A percentile compares a stretch with the other conserved stretches of the same genome.
Conservation (phyloP, 2,797 vertebrate genomes). For the Molossus alvarezi region DNA sequence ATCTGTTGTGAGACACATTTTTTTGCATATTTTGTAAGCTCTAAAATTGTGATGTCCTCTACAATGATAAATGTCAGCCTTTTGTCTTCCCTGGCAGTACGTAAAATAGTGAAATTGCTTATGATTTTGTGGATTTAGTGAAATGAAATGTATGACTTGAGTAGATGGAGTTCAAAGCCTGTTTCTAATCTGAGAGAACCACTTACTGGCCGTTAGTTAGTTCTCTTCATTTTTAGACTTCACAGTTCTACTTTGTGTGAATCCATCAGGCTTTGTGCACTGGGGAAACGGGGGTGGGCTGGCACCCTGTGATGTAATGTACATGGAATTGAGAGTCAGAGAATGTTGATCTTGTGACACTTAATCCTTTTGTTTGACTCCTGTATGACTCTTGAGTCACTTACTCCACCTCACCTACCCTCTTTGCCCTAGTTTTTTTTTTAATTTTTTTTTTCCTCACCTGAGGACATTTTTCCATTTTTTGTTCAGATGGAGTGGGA, state of each 20-base stretch:
- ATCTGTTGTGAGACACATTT: background rate
- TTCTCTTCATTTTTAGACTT: background rate
- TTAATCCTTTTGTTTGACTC: background rate
- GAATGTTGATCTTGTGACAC: background rate
- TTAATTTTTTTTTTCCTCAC: too few species aligned
- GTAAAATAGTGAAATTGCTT: slow-evolving; percentile 10
- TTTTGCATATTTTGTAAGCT: background rate
- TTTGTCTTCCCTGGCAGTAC: background rate
- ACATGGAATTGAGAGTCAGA: slow-evolving; percentile 13
- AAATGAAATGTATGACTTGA: background rate
- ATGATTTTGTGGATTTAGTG: background rate
- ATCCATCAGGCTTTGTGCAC: background rate
- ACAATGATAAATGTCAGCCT: background rate
- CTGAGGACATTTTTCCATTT: too few species aligned
- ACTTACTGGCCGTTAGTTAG: background rate
- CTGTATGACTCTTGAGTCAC: background rate
- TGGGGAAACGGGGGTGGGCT: background rate
- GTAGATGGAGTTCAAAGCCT: background rate
- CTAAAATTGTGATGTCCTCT: background rate
- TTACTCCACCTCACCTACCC: background rate
- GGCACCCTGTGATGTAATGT: background rate
- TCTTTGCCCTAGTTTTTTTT: background rate
- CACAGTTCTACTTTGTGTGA: background rate
- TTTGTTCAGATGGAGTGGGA: too few species aligned
- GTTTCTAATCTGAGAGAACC: background rate